Evolutionary conservation across 2,888 invertebrate species (phyloP), one percentile per base, ranked within the genome.

Genomic region (Cephus runcator): DNA sequence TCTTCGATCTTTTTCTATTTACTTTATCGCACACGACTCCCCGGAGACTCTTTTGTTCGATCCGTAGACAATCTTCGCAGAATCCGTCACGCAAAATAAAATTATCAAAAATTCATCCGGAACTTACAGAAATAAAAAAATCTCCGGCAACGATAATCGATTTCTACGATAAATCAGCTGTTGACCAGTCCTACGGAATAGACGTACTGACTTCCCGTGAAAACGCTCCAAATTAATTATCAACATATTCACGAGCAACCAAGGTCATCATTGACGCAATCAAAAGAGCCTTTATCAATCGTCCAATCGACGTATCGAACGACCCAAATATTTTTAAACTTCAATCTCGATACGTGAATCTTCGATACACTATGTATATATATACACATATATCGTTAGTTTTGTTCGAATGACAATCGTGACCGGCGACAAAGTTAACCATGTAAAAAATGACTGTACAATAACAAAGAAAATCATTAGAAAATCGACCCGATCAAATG

Each of bases 141-240:
- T 56, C 15, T 23, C 4, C 56, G 23, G 9, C 23, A 56, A 56
- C 23, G 9, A 35, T 15, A 74, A 34, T 2, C n/a, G 23, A 74
- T 30, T 34, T 2, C 0, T 76, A 79, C 78, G 78, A 81, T 81
- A 83, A 84, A 87, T 88, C 85, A 81, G 85, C 83, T 85, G 85
- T 84, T 84, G 86, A 87, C 86, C 84, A 78, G 80, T 82, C 86
- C 82, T 82, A 81, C 76, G 84, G 77, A 79, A 79, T 69, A 77
- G 79, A 75, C 84, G 84, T 81, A 88, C 87, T 86, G 82, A 82
- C 84, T 86, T 82, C 77, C 78, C 77, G 80, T 80, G 84, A 77
- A 79, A 83, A 77, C 81, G 75, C 83, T 81, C 82, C 80, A 85
- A 85, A 87, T 85, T 83, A 86, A 86, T 88, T 87, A 88, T 88